Evolutionary conservation across 2,888 invertebrate genomes (phyloP).

Genomic region (Argyresthia albistria): DNA sequence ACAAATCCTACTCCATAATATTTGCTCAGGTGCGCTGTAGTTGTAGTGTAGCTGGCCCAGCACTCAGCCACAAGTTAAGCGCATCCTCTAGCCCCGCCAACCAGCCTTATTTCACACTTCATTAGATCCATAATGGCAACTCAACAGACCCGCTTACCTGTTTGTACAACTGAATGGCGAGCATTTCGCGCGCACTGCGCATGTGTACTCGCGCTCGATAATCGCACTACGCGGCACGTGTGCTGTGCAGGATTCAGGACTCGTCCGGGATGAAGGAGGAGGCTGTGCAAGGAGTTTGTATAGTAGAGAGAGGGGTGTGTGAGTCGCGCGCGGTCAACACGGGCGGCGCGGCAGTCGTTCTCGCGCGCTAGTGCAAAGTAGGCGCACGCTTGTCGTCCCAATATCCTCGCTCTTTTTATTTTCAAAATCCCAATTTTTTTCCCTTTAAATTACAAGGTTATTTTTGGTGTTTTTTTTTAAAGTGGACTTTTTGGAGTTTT

Average conservation of each 20-base stretch:
- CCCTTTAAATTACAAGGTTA: too few relatives aligned
- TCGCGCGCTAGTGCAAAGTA: conserved; percentile 37
- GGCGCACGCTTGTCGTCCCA: conserved; percentile 26
- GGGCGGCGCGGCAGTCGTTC: conserved; percentile 41
- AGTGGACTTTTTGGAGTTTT: conserved; percentile 40
- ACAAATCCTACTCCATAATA: conserved; percentile 35
- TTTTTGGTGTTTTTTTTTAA: conserved; percentile 1
- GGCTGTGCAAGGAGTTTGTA: not conserved
- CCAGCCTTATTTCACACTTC: too few relatives aligned
- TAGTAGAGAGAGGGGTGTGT: not conserved
- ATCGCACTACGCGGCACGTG: conserved; percentile 60
- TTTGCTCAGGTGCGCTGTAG: conserved; percentile 53
- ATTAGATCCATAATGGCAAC: too few relatives aligned
- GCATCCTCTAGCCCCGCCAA: conserved; percentile 14
- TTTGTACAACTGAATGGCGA: conserved; percentile 8
- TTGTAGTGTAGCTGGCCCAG: conserved; percentile 19
- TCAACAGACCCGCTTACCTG: too few relatives aligned
- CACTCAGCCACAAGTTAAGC: conserved; percentile 53
- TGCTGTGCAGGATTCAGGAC: conserved; percentile 46
- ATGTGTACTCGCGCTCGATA: conserved; percentile 65
- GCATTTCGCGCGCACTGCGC: conserved; percentile 31
- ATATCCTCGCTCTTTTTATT: conserved; percentile 18
- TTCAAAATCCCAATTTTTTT: not conserved
- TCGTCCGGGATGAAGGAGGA: conserved; percentile 20
- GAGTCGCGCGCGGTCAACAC: not conserved